phyloP scores from a whole-genome alignment of 2,113 vertebrate genomes.

The Nerophis lumbriciformis region DNA sequence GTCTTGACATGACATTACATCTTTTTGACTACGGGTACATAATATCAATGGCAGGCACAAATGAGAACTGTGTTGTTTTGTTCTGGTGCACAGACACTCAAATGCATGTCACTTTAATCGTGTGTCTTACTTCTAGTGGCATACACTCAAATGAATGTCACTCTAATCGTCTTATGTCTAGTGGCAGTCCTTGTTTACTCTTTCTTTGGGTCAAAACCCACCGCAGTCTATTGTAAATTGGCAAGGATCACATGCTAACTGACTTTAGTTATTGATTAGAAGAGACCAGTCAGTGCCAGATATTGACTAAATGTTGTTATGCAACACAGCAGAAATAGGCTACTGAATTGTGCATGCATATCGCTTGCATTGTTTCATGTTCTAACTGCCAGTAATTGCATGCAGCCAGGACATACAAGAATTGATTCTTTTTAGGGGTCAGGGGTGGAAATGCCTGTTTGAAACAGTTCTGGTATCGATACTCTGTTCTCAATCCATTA shows the following conservation, averaged over 20 bases:
- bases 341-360: not conserved
- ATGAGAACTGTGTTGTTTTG: no score
- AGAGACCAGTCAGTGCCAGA: not conserved
- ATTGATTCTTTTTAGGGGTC: conserved; percentile 6
- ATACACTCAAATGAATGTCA: no score
- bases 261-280: conserved; percentile 21
- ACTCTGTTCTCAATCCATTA: conserved; percentile 17
- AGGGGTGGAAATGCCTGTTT: conserved; percentile 9
- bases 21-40: not conserved
- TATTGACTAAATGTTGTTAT: conserved; percentile 20
- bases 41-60: no score
- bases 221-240: not conserved
- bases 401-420: conserved; percentile 2
- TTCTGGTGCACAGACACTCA: no score
- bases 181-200: no score
- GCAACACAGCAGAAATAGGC: conserved; percentile 10
- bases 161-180: no score
- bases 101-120: no score
- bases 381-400: conserved; percentile 13
- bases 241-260: not conserved
- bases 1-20: not conserved
- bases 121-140: no score
- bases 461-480: conserved; percentile 24
- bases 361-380: not conserved
- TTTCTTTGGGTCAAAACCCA: not conserved